Percentiles rank a stretch among this genome's conserved stretches.
These are phyloP conservation scores for Echinometra lucunter DNA, from an alignment of 53 echinoderm and acorn worm species.

Conservation along the genomic window DNA sequence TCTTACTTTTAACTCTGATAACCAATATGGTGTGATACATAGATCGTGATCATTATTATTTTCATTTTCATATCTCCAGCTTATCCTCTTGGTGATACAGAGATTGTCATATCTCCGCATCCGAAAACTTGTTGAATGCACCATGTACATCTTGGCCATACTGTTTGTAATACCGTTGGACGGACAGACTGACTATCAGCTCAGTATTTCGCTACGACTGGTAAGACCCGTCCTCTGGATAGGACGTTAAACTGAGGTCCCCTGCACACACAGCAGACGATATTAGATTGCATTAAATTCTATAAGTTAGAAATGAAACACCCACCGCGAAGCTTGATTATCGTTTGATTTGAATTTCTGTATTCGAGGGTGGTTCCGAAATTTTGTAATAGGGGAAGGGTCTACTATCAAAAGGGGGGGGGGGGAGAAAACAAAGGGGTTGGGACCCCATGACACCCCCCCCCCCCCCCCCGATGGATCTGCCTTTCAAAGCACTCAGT, in stretches of 20 bases:
- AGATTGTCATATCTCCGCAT: slow-evolving; percentile 75
- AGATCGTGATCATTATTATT: neutral
- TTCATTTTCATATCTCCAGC: slow-evolving; percentile 54
- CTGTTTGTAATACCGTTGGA: slow-evolving; percentile 76
- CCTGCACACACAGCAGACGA: neutral
- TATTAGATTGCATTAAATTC: too few species aligned
- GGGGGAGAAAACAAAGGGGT: too few species aligned
- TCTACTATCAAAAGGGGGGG: too few species aligned
- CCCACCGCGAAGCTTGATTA: too few species aligned
- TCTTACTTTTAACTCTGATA: neutral
- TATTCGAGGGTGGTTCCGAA: too few species aligned
- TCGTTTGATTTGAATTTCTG: too few species aligned
- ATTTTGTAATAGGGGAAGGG: too few species aligned
- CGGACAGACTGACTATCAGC: slow-evolving; percentile 28
- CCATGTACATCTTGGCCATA: slow-evolving; percentile 82
- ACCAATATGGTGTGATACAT: neutral
- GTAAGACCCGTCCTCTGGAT: neutral
- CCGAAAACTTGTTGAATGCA: slow-evolving; percentile 90
- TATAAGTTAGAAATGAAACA: too few species aligned
- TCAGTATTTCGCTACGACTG: neutral
- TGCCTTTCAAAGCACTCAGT: too few species aligned
- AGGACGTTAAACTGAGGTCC: neutral
- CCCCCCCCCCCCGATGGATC: too few species aligned
- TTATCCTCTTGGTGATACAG: slow-evolving; percentile 80
- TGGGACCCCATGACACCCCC: too few species aligned